A percentile compares a stretch with the other conserved stretches of the same genome.
phyloP scores from a whole-genome alignment of 1,140 invertebrate genomes.

The Charaxes varanes region DNA sequence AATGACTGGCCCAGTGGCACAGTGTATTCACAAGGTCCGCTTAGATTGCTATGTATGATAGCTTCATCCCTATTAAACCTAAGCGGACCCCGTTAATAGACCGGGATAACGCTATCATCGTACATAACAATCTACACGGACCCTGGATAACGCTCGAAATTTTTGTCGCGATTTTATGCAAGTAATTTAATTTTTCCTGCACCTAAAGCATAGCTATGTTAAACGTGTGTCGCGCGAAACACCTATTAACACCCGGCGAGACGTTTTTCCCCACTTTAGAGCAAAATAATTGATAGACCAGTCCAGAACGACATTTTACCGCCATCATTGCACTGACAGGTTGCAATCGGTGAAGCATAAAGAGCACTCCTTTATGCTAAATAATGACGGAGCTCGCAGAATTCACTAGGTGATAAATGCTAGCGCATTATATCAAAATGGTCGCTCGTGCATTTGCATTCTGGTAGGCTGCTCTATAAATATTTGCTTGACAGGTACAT shows the following conservation, averaged over 20 bases:
- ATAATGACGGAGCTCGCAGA: constrained; percentile 11
- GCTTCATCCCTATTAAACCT: no score
- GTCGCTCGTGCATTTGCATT: constrained; percentile 23
- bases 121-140: no score
- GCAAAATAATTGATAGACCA: constrained; percentile 13
- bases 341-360: constrained; percentile 10
- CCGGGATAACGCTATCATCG: no score
- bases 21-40: no score
- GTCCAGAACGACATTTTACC: constrained; percentile 1
- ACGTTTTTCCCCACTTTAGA: background rate
- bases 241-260: constrained; percentile 3
- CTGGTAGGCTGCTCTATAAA: constrained; percentile 22
- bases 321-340: constrained; percentile 10
- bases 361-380: constrained; percentile 15
- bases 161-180: no score
- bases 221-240: background rate
- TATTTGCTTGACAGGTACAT: constrained; percentile 13
- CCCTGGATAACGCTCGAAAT: no score
- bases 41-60: no score
- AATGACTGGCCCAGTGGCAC: no score
- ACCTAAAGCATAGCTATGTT: no score
- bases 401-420: constrained; percentile 25
- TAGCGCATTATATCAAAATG: constrained; percentile 25
- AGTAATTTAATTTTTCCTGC: no score
- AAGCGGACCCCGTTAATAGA: no score